These are phyloP conservation scores for Brachyhypopomus gauderio DNA, from an alignment of 2,113 vertebrate species.

Conservation along the genomic window DNA sequence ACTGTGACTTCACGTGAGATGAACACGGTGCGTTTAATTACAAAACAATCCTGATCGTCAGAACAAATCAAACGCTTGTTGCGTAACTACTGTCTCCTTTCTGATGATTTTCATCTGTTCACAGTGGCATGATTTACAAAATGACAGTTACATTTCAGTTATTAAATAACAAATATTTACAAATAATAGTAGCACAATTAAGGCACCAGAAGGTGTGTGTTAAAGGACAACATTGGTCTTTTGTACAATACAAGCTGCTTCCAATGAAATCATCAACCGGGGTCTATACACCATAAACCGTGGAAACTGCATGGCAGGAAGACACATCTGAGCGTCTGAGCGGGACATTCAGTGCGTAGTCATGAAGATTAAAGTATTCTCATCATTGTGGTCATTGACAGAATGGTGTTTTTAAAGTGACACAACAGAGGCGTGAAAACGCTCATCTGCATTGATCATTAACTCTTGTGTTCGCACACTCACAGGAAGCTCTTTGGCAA, in stretches of 20 bases:
- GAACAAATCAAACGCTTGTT: conserved; percentile 1
- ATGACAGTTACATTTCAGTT: not conserved
- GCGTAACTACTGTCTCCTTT: not conserved
- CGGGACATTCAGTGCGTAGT: not conserved
- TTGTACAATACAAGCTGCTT: too few species aligned
- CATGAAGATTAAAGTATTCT: not conserved
- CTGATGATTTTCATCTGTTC: not conserved
- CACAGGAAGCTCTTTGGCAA: conserved; percentile 9
- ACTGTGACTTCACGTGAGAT: too few species aligned
- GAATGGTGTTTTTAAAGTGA: too few species aligned
- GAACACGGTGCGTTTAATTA: not conserved
- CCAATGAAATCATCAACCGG: too few species aligned
- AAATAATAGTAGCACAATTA: not conserved
- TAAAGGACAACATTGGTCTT: too few species aligned
- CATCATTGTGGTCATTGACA: not conserved
- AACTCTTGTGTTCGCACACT: conserved; percentile 49
- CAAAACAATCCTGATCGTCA: not conserved
- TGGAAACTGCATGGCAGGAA: too few species aligned
- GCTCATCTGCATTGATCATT: conserved; percentile 3
- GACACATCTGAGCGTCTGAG: not conserved
- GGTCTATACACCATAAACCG: too few species aligned
- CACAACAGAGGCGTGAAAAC: not conserved
- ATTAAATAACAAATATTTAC: conserved; percentile 7
- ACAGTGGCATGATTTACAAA: not conserved
- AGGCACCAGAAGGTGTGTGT: not conserved